phyloP scores from a whole-genome alignment of 1,140 invertebrate species.

The Neuroterus valhalla region DNA sequence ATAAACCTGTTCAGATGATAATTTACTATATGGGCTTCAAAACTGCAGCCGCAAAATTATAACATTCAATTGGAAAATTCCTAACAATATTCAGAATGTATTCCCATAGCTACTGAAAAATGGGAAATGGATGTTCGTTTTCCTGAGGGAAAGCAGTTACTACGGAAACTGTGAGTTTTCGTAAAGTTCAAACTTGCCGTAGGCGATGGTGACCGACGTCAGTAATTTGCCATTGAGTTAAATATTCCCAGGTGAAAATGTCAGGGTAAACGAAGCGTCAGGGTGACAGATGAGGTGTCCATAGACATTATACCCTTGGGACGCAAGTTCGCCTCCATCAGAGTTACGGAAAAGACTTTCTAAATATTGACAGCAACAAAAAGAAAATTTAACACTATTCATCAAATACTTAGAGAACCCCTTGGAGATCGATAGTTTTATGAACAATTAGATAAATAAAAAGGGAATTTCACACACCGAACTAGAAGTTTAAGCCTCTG shows the following conservation, averaged over 20 bases:
- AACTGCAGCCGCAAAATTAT: no score
- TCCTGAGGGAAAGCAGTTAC: slow-evolving; percentile 3
- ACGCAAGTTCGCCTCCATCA: not conserved
- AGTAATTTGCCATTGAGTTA: slow-evolving; percentile 7
- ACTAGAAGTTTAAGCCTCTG: no score
- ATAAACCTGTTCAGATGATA: no score
- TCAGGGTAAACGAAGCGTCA: slow-evolving; percentile 6
- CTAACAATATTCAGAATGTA: no score
- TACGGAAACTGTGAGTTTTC: not conserved
- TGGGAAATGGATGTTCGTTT: slow-evolving; percentile 11
- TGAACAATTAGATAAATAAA: no score
- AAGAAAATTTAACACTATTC: not conserved
- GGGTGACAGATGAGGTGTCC: slow-evolving; percentile 14
- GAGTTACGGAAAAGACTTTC: not conserved
- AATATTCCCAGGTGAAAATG: slow-evolving; percentile 30
- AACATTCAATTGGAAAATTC: no score
- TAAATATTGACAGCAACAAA: no score
- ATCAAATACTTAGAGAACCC: no score
- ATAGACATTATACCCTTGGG: not conserved
- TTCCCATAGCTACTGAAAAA: not conserved
- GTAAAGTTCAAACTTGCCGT: not conserved
- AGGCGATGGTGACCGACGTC: slow-evolving; percentile 11
- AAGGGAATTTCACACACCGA: no score
- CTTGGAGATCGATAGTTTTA: no score
- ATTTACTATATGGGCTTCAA: no score